These are phyloP conservation scores for Benitochromis conjunctus DNA, from an alignment of 2,113 vertebrate species.

Conservation along the genomic window DNA sequence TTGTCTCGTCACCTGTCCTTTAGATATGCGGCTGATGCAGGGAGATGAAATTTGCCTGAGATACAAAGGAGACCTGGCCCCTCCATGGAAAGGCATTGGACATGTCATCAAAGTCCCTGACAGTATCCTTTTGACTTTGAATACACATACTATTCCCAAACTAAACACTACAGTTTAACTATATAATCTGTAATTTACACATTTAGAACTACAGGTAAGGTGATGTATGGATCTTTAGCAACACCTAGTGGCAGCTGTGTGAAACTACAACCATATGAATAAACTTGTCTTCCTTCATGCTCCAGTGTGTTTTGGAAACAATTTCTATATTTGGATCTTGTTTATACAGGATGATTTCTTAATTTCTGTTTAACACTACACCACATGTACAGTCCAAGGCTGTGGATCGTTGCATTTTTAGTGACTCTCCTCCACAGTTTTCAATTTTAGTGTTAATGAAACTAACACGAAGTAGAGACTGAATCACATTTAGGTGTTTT, in stretches of 20 bases:
- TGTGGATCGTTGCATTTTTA: not conserved
- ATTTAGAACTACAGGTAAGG: not conserved
- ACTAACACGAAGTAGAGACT: not conserved
- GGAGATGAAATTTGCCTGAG: conserved; percentile 97
- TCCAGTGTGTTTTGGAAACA: not conserved
- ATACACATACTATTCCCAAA: not conserved
- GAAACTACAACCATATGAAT: conserved; percentile 4
- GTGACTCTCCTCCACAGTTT: not conserved
- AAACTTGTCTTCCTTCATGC: not conserved
- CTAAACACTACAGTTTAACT: not conserved
- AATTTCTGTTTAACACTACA: not conserved
- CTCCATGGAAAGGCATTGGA: conserved; percentile 95
- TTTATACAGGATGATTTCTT: not conserved
- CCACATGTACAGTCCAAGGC: not conserved
- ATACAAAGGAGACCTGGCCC: conserved; percentile 94
- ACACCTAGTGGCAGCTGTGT: conserved; percentile 4
- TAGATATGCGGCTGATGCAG: conserved; percentile 98
- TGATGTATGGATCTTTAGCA: not conserved
- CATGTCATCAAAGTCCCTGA: conserved; percentile 99
- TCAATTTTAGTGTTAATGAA: not conserved
- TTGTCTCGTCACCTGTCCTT: not conserved
- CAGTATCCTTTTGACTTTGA: conserved; percentile 85
- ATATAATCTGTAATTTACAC: not conserved
- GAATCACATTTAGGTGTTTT: not conserved
- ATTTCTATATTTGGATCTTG: not conserved